These are phyloP conservation scores for Ailuropoda melanoleuca DNA, from an alignment of 2,113 vertebrate species.

Conservation along the genomic window DNA sequence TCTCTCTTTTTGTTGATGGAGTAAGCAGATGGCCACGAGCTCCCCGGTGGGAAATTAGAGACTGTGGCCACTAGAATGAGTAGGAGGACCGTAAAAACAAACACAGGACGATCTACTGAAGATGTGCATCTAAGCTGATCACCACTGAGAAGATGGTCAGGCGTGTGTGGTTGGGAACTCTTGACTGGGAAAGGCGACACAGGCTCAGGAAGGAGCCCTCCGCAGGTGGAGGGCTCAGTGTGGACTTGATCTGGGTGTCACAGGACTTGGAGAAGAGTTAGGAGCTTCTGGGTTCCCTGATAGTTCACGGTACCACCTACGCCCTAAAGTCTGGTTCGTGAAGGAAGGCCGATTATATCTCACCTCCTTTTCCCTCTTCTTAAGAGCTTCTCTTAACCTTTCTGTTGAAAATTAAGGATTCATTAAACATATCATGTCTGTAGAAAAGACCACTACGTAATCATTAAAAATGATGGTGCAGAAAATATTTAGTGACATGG, in stretches of 20 bases:
- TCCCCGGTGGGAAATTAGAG: background rate
- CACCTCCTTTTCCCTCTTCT: background rate
- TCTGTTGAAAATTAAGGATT: background rate
- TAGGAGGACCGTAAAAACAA: background rate
- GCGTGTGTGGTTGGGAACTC: background rate
- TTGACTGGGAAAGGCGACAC: background rate
- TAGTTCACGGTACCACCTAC: background rate
- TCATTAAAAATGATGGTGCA: background rate
- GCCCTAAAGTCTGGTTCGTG: background rate
- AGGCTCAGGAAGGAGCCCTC: too few species aligned
- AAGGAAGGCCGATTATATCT: background rate
- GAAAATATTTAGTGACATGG: background rate
- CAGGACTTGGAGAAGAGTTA: background rate
- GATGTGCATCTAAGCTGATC: background rate
- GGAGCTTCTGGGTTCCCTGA: background rate
- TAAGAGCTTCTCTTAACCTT: background rate
- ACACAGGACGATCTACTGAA: too few species aligned
- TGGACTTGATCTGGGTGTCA: background rate
- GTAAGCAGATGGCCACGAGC: background rate
- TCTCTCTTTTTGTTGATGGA: background rate
- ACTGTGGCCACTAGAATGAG: background rate
- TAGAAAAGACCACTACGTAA: background rate
- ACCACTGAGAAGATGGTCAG: background rate
- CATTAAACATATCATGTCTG: background rate
- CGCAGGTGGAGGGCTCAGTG: background rate